phyloP scores from a whole-genome alignment of 23 tunicate genomes.

The Phallusia fumigata region DNA sequence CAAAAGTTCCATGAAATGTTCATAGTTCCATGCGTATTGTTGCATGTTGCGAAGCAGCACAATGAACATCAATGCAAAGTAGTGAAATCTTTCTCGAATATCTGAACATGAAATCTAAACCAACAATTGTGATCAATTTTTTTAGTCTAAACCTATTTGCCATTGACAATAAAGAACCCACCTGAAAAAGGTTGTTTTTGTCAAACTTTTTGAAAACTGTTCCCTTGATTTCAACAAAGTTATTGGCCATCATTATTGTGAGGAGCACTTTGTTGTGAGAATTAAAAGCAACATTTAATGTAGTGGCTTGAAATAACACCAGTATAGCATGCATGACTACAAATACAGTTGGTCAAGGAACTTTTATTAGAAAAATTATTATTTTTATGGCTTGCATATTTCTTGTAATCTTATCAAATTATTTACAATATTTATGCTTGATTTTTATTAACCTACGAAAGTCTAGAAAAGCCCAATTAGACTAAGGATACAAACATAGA shows the following conservation, averaged over 20 bases:
- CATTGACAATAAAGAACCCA: neutral
- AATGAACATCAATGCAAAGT: constrained; percentile 69
- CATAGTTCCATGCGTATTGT: constrained; percentile 96
- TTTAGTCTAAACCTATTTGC: neutral
- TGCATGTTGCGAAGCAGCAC: constrained; percentile 96
- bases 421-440: neutral
- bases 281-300: constrained; percentile 96
- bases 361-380: too few relatives aligned
- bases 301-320: constrained; percentile 95
- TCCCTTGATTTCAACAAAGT: constrained; percentile 99
- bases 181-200: constrained; percentile 99
- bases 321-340: constrained; percentile 73
- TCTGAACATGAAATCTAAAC: constrained; percentile 94
- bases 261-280: constrained; percentile 96
- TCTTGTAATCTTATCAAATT: neutral
- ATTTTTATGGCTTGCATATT: too few relatives aligned
- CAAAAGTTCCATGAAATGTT: constrained; percentile 73
- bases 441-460: too few relatives aligned
- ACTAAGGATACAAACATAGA: constrained; percentile 96
- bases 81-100: constrained; percentile 91
- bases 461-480: neutral
- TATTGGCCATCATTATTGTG: constrained; percentile 99
- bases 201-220: constrained; percentile 98
- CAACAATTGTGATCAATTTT: neutral
- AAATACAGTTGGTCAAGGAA: constrained; percentile 9